Base-by-base conservation (phyloP, 2,888 invertebrate genomes). In the Teleogryllus oceanicus region DNA sequence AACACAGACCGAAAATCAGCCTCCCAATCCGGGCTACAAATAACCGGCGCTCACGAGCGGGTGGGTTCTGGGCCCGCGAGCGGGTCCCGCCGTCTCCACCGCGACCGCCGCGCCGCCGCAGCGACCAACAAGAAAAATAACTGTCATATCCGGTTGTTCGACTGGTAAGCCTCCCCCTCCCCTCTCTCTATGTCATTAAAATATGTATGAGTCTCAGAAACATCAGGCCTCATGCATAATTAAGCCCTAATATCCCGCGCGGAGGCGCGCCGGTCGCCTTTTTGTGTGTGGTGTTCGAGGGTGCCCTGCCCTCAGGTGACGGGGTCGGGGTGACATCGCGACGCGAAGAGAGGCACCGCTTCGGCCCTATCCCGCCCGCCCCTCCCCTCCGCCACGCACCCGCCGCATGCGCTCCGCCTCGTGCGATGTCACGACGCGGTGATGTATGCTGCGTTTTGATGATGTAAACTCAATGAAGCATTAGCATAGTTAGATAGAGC, bases 141-240 rank as follows among this genome's bases (percentile, higher is more conserved):
- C 62, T 62, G 62, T 62, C 62, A 62, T 62, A 62, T 62, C n/a
- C 62, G 62, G 62, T 62, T 62, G 62, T 62, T 62, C 62, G 62
- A 16, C n/a, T 62, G 16, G 62, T 62, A 62, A 62, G 62, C 16
- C 16, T 13, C 37, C 37, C 37, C 8, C 37, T 37, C 37, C 21
- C n/a, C n/a, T 62, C 62, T 62, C 16, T 62, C 16, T 62, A 62
- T 62, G 62, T 11, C 62, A 62, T 62, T 62, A 62, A 62, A 62
- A 62, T 62, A 62, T 62, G 62, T 62, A 62, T 62, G 62, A 62
- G 62, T 62, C 62, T 62, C 62, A 62, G 62, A 62, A 62, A 62
- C 62, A 62, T n/a, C 62, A 62, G 62, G 62, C 62, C 62, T 62
- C 62, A 62, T 62, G 62, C 62, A 62, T 62, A 62, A 62, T 62